Evolutionary conservation across 2,113 vertebrate species (phyloP).

Genomic region (Lagopus leucura): DNA sequence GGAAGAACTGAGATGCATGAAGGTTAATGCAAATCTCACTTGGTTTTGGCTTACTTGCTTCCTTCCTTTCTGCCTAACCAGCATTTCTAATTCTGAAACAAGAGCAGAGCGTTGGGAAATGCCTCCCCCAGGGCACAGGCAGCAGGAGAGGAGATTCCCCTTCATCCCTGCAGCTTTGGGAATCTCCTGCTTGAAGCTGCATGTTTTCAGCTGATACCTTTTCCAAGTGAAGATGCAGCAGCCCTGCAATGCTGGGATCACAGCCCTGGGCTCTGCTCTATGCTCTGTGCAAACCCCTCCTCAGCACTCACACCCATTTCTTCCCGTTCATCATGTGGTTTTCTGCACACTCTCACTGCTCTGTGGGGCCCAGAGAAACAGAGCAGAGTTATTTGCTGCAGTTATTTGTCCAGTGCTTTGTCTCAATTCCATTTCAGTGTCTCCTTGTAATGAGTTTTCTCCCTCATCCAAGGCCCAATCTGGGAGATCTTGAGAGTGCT

Average conservation of each 20-base stretch:
- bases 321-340: accelerated
- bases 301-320: not conserved
- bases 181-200: not conserved
- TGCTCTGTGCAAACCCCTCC: not conserved
- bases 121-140: not conserved
- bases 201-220: not conserved
- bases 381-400: not conserved
- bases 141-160: not conserved
- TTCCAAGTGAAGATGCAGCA: accelerated
- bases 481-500: no score
- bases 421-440: not conserved
- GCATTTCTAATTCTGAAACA: not conserved
- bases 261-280: accelerated
- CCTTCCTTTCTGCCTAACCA: not conserved
- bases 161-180: not conserved
- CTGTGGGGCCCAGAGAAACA: accelerated
- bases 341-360: accelerated
- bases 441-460: not conserved
- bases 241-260: accelerated
- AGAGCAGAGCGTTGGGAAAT: accelerated
- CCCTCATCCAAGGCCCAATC: not conserved
- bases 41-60: not conserved
- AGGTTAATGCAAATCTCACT: not conserved
- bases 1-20: not conserved
- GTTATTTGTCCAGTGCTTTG: not conserved